Evolutionary conservation across 2,113 vertebrate genomes (phyloP).

Genomic region (Hippocampus abdominalis): DNA sequence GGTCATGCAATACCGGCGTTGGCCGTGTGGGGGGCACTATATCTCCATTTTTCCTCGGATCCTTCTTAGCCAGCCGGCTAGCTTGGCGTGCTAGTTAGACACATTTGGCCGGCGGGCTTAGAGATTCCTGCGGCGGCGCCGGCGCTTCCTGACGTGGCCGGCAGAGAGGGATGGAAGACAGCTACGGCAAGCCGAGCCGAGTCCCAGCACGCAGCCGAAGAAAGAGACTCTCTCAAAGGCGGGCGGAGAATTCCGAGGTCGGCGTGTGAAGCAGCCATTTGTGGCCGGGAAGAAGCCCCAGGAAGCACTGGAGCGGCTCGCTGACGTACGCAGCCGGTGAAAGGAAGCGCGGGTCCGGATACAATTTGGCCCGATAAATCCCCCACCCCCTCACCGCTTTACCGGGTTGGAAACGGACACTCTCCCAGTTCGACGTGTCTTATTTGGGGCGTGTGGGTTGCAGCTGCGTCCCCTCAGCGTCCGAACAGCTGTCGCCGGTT

Average conservation of each 20-base stretch:
- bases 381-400: background rate
- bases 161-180: slow-evolving; percentile 66
- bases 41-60: slow-evolving; percentile 23
- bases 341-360: slow-evolving; percentile 53
- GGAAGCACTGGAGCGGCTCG: slow-evolving; percentile 35
- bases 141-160: slow-evolving; percentile 64
- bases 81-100: background rate
- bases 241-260: slow-evolving; percentile 5
- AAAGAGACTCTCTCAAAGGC: background rate
- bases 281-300: slow-evolving; percentile 45
- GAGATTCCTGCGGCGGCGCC: slow-evolving; percentile 60
- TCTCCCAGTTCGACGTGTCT: background rate
- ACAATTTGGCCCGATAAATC: slow-evolving; percentile 49
- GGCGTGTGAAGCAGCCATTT: slow-evolving; percentile 68
- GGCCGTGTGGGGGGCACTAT: slow-evolving; percentile 48
- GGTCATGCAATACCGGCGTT: background rate
- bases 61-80: slow-evolving; percentile 5
- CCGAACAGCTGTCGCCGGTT: slow-evolving; percentile 57
- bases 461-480: slow-evolving; percentile 10
- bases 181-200: slow-evolving; percentile 55
- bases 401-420: slow-evolving; percentile 8
- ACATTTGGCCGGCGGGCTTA: slow-evolving; percentile 20
- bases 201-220: slow-evolving; percentile 44
- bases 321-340: slow-evolving; percentile 36
- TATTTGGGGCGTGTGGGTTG: background rate